Percentiles rank a stretch among this genome's conserved stretches.
Conservation (phyloP, 2,888 invertebrate species). For the Chelonus formosanus region DNA sequence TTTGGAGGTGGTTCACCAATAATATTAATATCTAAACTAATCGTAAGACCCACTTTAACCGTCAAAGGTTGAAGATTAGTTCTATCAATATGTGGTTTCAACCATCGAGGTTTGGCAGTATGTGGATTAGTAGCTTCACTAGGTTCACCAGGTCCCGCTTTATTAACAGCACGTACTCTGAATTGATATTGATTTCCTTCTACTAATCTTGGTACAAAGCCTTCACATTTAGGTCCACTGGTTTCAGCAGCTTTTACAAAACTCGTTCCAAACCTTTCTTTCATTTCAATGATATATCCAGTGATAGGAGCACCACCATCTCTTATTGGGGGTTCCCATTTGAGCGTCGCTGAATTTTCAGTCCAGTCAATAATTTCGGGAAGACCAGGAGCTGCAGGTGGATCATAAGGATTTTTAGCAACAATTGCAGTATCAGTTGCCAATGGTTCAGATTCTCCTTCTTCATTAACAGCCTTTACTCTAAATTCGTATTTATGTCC, state of each 20-base stretch:
- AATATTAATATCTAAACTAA: constrained; percentile 87
- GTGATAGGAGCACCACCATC: constrained; percentile 95
- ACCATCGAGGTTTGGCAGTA: constrained; percentile 85
- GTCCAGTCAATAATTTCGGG: constrained; percentile 92
- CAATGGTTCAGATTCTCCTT: constrained; percentile 95
- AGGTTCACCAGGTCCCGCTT: constrained; percentile 92
- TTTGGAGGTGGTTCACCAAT: constrained; percentile 94
- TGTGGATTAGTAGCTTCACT: constrained; percentile 93
- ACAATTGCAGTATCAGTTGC: constrained; percentile 87
- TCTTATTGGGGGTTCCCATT: constrained; percentile 89
- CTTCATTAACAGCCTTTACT: constrained; percentile 95
- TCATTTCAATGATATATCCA: constrained; percentile 90
- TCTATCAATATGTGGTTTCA: constrained; percentile 93
- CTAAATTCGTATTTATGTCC: constrained; percentile 98
- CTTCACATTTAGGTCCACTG: constrained; percentile 83
- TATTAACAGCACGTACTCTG: constrained; percentile 92
- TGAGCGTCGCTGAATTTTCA: constrained; percentile 87
- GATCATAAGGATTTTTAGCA: constrained; percentile 97
- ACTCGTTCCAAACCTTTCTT: constrained; percentile 85
- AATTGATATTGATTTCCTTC: constrained; percentile 97
- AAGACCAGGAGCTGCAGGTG: constrained; percentile 86
- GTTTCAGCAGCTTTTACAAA: constrained; percentile 88
- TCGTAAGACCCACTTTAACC: constrained; percentile 88
- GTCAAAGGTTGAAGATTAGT: constrained; percentile 84
- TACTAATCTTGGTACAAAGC: constrained; percentile 87